Conservation (phyloP, 2,888 invertebrate species). For the Dynastes maya region DNA sequence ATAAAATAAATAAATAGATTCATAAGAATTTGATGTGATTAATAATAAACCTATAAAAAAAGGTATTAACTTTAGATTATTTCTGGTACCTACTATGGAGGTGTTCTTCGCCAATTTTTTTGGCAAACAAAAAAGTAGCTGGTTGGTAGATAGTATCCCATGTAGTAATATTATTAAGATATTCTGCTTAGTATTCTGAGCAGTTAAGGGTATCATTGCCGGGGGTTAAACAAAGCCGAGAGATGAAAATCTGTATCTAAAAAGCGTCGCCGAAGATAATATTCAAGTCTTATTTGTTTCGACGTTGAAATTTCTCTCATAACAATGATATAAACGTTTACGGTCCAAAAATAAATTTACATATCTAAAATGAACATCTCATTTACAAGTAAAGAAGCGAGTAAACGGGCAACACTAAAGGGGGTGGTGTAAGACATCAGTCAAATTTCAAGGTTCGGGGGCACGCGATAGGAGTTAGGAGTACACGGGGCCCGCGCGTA, state of each 20-base stretch:
- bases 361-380: constrained; percentile 60
- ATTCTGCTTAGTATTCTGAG: background rate
- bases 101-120: too few species aligned
- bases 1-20: too few species aligned
- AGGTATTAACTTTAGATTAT: too few species aligned
- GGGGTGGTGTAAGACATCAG: constrained; percentile 55
- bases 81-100: too few species aligned
- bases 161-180: background rate
- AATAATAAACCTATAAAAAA: too few species aligned
- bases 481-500: constrained; percentile 47
- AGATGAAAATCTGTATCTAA: constrained; percentile 13
- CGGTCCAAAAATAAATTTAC: constrained; percentile 54
- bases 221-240: background rate
- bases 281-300: constrained; percentile 35
- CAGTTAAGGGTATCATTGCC: constrained; percentile 13
- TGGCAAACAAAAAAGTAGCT: too few species aligned
- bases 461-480: constrained; percentile 21
- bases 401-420: constrained; percentile 14
- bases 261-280: constrained; percentile 36
- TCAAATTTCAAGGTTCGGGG: constrained; percentile 56
- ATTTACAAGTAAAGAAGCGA: constrained; percentile 54
- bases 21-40: too few species aligned
- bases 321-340: constrained; percentile 44
- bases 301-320: constrained; percentile 17
- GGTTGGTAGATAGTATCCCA: background rate